phyloP scores from a whole-genome alignment of 2,113 vertebrate genomes.

The Nematolebias whitei region DNA sequence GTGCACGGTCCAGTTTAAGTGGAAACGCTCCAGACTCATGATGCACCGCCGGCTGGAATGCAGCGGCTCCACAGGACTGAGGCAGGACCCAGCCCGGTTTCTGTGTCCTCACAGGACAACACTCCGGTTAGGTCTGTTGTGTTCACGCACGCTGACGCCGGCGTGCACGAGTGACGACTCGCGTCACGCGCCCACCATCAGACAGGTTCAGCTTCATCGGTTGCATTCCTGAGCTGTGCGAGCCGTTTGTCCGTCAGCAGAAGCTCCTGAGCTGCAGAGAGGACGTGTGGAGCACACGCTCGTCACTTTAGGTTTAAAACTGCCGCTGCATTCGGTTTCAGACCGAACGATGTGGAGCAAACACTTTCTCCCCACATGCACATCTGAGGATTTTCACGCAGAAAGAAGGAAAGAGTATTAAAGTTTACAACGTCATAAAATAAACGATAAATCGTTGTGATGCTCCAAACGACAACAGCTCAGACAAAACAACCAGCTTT shows the following conservation, averaged over 20 bases:
- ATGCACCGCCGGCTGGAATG: constrained; percentile 19
- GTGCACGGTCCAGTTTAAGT: constrained; percentile 19
- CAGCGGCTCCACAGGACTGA: constrained; percentile 18
- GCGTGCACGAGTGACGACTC: constrained; percentile 2
- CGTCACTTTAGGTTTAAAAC: not conserved
- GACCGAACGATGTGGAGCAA: too few species aligned
- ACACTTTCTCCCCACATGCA: too few species aligned
- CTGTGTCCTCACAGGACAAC: not conserved
- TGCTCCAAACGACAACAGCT: too few species aligned
- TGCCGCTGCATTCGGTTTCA: not conserved
- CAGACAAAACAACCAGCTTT: too few species aligned
- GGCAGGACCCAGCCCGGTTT: not conserved
- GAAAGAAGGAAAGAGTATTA: too few species aligned
- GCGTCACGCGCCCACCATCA: not conserved
- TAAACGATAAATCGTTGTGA: too few species aligned
- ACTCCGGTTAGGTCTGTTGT: constrained; percentile 2
- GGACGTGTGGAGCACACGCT: not conserved
- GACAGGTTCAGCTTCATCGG: constrained; percentile 29
- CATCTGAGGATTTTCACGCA: too few species aligned
- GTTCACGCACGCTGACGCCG: not conserved
- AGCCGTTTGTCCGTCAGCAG: not conserved
- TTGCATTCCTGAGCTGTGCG: not conserved
- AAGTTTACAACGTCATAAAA: too few species aligned
- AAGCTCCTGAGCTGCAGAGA: not conserved
- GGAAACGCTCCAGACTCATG: constrained; percentile 18